A percentile compares a stretch with the other conserved stretches of the same genome.
These are phyloP conservation scores for Dromaius novaehollandiae DNA, from an alignment of 2,113 vertebrate genomes.

Conservation along the genomic window DNA sequence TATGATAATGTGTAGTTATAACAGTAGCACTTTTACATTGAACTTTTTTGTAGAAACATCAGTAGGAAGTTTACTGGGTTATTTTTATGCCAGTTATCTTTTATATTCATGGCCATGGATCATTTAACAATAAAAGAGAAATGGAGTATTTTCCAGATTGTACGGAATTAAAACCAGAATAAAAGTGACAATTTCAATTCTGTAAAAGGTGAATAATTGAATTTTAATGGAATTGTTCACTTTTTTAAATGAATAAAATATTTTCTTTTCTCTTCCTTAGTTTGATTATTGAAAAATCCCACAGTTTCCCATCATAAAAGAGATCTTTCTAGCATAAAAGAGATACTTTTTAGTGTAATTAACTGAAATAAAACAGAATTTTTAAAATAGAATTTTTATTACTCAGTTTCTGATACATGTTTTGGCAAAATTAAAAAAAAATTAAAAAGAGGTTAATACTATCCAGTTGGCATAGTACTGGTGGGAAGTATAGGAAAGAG, in stretches of 20 bases:
- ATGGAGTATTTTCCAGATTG: not conserved
- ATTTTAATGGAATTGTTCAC: not conserved
- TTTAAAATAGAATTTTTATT: not conserved
- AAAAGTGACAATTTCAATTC: not conserved
- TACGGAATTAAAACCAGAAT: not conserved
- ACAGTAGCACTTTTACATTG: not conserved
- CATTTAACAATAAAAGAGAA: not conserved
- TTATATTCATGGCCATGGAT: not conserved
- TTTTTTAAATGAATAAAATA: not conserved
- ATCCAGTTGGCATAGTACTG: not conserved
- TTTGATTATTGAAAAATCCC: not conserved
- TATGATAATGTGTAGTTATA: not conserved
- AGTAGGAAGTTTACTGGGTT: not conserved
- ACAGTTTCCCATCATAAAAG: not conserved
- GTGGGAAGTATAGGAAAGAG: not conserved
- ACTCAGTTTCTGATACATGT: fast-evolving
- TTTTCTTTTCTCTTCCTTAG: not conserved
- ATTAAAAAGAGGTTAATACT: not conserved
- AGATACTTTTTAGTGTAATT: not conserved
- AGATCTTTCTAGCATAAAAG: not conserved
- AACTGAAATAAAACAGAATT: not conserved
- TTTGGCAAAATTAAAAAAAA: not conserved
- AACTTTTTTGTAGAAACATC: not conserved
- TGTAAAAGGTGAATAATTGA: not conserved
- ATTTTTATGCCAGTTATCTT: not conserved